Conservation (phyloP, 2,888 invertebrate genomes). For the Acrobasis suavella region DNA sequence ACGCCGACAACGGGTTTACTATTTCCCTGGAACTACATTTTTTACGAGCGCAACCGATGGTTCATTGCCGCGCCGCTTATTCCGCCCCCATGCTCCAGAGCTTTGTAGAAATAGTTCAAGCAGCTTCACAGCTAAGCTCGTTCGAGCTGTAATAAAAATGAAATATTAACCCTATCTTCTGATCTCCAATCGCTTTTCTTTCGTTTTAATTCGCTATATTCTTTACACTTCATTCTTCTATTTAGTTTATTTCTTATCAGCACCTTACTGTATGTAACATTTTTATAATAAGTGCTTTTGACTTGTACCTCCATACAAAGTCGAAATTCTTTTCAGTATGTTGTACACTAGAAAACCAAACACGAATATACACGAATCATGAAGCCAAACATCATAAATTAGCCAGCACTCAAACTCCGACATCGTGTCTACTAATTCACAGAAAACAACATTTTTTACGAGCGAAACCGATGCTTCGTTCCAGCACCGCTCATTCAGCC, state of each 20-base stretch:
- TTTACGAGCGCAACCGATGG: conserved; percentile 15
- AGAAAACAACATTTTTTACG: conserved; percentile 16
- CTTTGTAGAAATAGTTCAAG: conserved; percentile 26
- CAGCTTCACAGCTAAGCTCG: conserved; percentile 31
- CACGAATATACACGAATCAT: no score
- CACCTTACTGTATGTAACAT: no score
- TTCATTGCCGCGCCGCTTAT: conserved; percentile 4
- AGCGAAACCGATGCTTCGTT: conserved; percentile 10
- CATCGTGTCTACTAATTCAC: not conserved
- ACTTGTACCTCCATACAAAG: no score
- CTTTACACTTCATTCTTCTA: no score
- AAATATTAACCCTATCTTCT: conserved; percentile 25
- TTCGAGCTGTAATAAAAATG: conserved; percentile 31
- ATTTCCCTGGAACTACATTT: conserved; percentile 7
- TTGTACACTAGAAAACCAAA: no score
- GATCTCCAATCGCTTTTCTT: conserved; percentile 3
- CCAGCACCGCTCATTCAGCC: conserved; percentile 9
- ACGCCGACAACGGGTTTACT: conserved; percentile 9
- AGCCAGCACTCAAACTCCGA: no score
- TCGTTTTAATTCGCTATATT: no score
- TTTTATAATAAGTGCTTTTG: no score
- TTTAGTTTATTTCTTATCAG: no score
- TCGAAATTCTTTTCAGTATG: no score
- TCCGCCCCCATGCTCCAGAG: conserved; percentile 7
- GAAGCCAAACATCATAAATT: no score